Evolutionary conservation across 1,140 invertebrate species (phyloP).

Genomic region (Habropoda laboriosa): DNA sequence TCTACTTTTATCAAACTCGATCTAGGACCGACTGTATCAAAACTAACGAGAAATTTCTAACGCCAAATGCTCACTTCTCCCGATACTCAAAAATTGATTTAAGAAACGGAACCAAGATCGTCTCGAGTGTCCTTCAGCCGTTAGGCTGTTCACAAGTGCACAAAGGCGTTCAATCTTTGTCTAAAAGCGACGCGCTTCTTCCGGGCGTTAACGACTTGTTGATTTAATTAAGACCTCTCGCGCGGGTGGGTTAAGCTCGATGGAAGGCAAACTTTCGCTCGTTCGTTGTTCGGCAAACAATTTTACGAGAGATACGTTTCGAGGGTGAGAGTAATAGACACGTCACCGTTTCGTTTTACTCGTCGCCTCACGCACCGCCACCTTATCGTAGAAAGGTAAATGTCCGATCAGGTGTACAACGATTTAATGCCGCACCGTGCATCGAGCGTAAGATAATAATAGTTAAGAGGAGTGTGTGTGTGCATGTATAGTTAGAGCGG

Average conservation of each 20-base stretch:
- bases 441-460: constrained; percentile 29
- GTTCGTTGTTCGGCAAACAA: constrained; percentile 7
- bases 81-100: too few relatives aligned
- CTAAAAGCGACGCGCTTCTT: too few relatives aligned
- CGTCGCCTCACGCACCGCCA: neutral
- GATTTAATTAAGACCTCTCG: neutral
- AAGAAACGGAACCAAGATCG: too few relatives aligned
- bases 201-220: neutral
- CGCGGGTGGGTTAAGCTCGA: neutral
- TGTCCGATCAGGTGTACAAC: constrained; percentile 22
- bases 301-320: constrained; percentile 10
- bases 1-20: too few relatives aligned
- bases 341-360: neutral
- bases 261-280: neutral
- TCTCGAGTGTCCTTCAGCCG: too few relatives aligned
- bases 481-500: constrained; percentile 10
- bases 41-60: too few relatives aligned
- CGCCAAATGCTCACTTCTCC: too few relatives aligned
- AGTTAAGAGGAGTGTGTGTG: neutral
- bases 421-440: constrained; percentile 24
- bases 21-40: too few relatives aligned
- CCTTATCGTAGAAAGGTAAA: neutral
- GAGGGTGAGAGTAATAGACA: constrained; percentile 16
- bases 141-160: too few relatives aligned
- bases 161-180: too few relatives aligned